phyloP scores from a whole-genome alignment of 2,888 invertebrate genomes.

The Yponomeuta malinellus region DNA sequence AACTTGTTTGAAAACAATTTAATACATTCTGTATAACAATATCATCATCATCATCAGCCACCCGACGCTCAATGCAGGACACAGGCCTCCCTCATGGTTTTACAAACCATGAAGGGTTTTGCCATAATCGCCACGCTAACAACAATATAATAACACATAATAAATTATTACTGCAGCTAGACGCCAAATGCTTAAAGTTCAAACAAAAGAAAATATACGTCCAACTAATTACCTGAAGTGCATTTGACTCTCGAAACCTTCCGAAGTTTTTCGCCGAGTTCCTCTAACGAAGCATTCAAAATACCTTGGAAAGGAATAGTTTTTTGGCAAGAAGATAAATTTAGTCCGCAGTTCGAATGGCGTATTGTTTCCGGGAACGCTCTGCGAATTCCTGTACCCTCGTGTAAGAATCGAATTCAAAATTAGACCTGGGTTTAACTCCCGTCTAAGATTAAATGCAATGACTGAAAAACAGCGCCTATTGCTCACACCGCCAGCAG shows the following conservation, averaged over 20 bases:
- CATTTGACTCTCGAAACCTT: neutral
- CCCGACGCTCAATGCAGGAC: no score
- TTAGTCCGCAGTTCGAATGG: slow-evolving; percentile 22
- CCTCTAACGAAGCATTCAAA: slow-evolving; percentile 44
- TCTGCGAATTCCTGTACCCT: neutral
- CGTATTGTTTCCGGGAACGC: neutral
- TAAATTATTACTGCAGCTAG: no score
- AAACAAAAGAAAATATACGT: neutral
- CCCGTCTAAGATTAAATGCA: no score
- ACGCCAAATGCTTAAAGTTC: neutral
- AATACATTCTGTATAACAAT: no score
- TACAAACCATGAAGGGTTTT: no score
- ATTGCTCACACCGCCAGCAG: no score
- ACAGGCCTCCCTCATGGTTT: no score
- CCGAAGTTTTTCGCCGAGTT: slow-evolving; percentile 15
- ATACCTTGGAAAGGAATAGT: slow-evolving; percentile 28
- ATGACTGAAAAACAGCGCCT: no score
- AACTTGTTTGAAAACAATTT: no score
- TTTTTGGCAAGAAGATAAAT: slow-evolving; percentile 44
- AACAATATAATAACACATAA: no score
- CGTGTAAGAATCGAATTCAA: neutral
- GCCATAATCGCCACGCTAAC: no score
- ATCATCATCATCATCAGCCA: no score
- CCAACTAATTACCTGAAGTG: neutral
- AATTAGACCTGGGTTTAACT: neutral